Evolutionary conservation across 2,888 invertebrate species (phyloP).

Genomic region (Phanerotoma sp.): DNA sequence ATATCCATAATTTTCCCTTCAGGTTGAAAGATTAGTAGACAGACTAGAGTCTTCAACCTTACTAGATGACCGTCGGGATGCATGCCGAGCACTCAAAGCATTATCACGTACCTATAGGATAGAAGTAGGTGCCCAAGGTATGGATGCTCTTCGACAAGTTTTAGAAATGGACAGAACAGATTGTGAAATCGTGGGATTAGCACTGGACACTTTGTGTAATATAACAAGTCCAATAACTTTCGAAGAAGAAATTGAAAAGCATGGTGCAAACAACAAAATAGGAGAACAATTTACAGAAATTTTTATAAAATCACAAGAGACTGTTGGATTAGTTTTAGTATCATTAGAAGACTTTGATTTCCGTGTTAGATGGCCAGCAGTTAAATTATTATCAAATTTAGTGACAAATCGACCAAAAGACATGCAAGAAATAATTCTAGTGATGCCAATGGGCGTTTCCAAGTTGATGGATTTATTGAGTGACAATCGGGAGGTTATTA

Average conservation of each 20-base stretch:
- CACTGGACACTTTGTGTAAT: conserved; percentile 89
- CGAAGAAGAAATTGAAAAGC: conserved; percentile 71
- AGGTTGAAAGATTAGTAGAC: conserved; percentile 93
- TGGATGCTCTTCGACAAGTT: conserved; percentile 80
- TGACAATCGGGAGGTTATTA: conserved; percentile 91
- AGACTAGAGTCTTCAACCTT: conserved; percentile 90
- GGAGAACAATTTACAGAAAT: conserved; percentile 97
- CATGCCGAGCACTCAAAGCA: conserved; percentile 91
- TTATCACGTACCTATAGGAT: conserved; percentile 88
- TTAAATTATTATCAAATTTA: conserved; percentile 85
- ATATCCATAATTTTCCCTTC: conserved; percentile 16
- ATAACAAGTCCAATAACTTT: conserved; percentile 80
- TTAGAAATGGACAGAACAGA: conserved; percentile 87
- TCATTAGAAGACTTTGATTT: conserved; percentile 95
- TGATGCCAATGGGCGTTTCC: conserved; percentile 96
- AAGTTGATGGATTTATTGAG: conserved; percentile 95
- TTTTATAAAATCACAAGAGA: conserved; percentile 88
- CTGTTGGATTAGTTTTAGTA: conserved; percentile 77
- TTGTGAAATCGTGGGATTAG: conserved; percentile 88
- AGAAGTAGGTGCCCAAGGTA: conserved; percentile 93
- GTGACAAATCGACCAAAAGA: conserved; percentile 83
- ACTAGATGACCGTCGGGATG: conserved; percentile 93
- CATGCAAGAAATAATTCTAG: conserved; percentile 82
- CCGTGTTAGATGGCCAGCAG: conserved; percentile 85
- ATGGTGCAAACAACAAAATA: conserved; percentile 62